Evolutionary conservation across 2,888 invertebrate species (phyloP), one percentile per base, ranked within the genome.

Genomic region (Morpho achilles): DNA sequence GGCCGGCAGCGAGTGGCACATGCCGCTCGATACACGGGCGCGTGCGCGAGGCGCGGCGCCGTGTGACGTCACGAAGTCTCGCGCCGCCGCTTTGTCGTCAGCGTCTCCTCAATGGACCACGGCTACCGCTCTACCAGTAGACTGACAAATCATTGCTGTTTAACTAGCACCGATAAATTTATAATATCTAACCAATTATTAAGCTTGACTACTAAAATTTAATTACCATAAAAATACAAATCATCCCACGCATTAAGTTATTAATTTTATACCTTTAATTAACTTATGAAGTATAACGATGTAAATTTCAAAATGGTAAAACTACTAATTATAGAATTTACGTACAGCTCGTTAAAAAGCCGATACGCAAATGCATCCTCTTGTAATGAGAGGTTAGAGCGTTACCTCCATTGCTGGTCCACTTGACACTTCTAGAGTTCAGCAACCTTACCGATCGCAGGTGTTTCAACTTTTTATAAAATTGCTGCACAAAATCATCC

Each of bases 1-100:
- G 72, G 77, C 84, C 83, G 85, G 86, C 85, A 76, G 84, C 76
- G 80, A 79, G 78, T 74, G 84, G 80, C 85, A 84, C 87, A 86
- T 87, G 86, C 84, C 87, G 90, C 79, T 90, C 90, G 88, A 90
- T 90, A 90, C 79, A 63, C 71, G 79, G 76, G 85, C 88, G 89
- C 90, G 70, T 84, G 87, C 88, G 90, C 77, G 84, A 74, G 74
- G 75, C 73, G 75, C 66, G 71, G 73, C 73, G 74, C 67, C 68
- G 68, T 69, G 84, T 82, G 84, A 84, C 87, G 87, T 85, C 85
- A 85, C 79, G 65, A 67, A 67, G 65, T 62, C 64, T 69, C 78
- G 79, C 82, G 81, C 80, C 83, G 81, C 75, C 83, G 82, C 78
- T 72, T 69, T 74, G 69, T 69, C 68, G 62, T 67, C 70, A 63